These are phyloP conservation scores for Novumbra hubbsi DNA, from an alignment of 2,797 vertebrate genomes.

Conservation along the genomic window DNA sequence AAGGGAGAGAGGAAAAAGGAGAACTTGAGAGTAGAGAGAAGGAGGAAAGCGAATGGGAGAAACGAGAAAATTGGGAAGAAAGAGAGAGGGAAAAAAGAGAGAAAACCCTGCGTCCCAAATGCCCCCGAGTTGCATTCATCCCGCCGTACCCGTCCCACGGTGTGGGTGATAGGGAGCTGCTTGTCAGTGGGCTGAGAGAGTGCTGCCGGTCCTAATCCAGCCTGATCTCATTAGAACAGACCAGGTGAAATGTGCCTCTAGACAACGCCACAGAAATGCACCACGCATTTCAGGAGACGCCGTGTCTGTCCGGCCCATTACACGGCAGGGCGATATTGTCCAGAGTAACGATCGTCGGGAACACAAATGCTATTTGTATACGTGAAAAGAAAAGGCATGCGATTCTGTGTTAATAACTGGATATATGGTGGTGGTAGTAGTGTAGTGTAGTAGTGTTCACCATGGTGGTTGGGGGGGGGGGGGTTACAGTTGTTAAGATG, in stretches of 20 bases:
- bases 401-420: slow-evolving; percentile 45
- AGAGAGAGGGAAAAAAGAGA: too few species aligned
- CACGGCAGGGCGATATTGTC: not conserved
- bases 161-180: not conserved
- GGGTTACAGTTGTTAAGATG: not conserved
- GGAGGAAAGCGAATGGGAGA: too few species aligned
- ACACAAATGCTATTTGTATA: not conserved
- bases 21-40: too few species aligned
- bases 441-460: too few species aligned
- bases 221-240: slow-evolving; percentile 67
- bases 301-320: not conserved
- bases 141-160: not conserved
- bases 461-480: not conserved
- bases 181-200: not conserved
- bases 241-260: slow-evolving; percentile 62
- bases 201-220: slow-evolving; percentile 62
- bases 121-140: not conserved
- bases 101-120: not conserved
- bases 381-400: slow-evolving; percentile 3
- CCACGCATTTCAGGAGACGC: slow-evolving; percentile 46
- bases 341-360: not conserved
- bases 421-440: not conserved
- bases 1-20: too few species aligned
- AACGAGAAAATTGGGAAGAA: too few species aligned
- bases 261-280: slow-evolving; percentile 67